These are phyloP conservation scores for Leptinotarsa undecemlineata DNA, from an alignment of 1,140 invertebrate genomes.

Conservation along the genomic window DNA sequence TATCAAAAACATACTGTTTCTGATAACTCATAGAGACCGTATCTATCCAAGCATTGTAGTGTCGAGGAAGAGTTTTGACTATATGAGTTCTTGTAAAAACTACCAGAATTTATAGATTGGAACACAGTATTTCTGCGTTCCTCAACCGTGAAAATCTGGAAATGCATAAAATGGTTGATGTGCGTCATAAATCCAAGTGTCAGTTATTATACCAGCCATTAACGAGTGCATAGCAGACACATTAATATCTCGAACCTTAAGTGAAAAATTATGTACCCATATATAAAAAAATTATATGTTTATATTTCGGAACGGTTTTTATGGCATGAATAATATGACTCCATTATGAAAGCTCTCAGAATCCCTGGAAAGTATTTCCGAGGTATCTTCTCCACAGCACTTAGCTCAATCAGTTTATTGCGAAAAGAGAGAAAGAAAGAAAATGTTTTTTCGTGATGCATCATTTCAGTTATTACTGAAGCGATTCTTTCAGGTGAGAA, in stretches of 20 bases:
- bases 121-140: no score
- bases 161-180: no score
- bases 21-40: no score
- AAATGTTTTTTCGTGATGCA: no score
- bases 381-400: neutral
- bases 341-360: neutral
- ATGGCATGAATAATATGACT: neutral
- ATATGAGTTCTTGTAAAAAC: no score
- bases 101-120: no score
- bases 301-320: neutral
- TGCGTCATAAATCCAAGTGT: neutral
- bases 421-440: neutral
- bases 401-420: constrained; percentile 6
- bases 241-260: neutral
- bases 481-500: no score
- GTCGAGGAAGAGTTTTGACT: no score
- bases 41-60: no score
- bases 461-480: no score
- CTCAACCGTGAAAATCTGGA: no score
- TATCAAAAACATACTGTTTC: no score
- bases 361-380: neutral
- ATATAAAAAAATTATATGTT: neutral
- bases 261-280: neutral
- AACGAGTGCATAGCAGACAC: constrained; percentile 1
- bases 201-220: neutral